Percentiles rank a stretch among this genome's conserved stretches.
phyloP scores from a whole-genome alignment of 2,888 invertebrate species.

The Nomada hirtipes region DNA sequence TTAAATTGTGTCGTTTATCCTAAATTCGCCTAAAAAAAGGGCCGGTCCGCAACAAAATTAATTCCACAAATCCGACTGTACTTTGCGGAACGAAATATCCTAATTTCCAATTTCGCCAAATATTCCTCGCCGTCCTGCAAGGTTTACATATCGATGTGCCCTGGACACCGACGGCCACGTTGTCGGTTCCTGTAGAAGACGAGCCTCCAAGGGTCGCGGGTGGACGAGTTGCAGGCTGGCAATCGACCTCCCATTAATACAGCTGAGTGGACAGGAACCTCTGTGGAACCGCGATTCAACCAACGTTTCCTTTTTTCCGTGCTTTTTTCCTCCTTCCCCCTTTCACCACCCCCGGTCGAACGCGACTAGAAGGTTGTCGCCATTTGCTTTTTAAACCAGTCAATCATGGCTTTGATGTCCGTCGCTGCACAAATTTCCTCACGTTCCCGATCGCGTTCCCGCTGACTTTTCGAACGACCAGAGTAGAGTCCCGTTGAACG shows the following conservation, averaged over 20 bases:
- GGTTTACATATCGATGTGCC: no score
- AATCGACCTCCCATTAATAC: conserved; percentile 79
- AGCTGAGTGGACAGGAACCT: conserved; percentile 77
- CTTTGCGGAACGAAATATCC: no score
- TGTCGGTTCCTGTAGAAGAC: conserved; percentile 53
- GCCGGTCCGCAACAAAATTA: no score
- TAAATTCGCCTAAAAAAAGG: no score
- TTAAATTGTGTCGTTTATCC: no score
- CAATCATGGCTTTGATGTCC: conserved; percentile 44
- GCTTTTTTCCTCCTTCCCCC: conserved; percentile 23
- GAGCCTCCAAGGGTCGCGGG: conserved; percentile 21
- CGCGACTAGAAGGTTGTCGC: conserved; percentile 14
- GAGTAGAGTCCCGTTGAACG: conserved; percentile 10
- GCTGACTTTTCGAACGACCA: conserved; percentile 14
- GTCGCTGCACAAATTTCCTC: conserved; percentile 32
- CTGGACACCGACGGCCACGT: conserved; percentile 65
- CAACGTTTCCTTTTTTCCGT: conserved; percentile 34
- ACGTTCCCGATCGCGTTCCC: conserved; percentile 25
- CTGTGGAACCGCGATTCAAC: conserved; percentile 46
- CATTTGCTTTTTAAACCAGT: conserved; percentile 37
- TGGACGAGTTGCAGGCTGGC: conserved; percentile 56
- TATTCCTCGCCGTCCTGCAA: no score
- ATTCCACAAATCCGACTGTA: no score
- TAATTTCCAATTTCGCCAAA: no score
- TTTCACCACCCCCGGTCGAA: background rate